These are phyloP conservation scores for Notechis scutatus DNA, from an alignment of 2,113 vertebrate species.

Conservation along the genomic window DNA sequence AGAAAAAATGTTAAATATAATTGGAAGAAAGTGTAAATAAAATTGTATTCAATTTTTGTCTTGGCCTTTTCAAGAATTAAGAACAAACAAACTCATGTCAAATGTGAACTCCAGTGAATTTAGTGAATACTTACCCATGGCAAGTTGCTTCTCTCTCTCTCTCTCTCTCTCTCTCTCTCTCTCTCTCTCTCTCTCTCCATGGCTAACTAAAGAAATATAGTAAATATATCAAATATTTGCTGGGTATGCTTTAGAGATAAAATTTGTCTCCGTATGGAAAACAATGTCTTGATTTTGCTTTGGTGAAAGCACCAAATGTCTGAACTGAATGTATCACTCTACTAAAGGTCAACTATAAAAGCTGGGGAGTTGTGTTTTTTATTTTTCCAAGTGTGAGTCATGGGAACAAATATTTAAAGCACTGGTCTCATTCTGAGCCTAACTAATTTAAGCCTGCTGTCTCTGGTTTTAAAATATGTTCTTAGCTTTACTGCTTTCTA, in stretches of 20 bases:
- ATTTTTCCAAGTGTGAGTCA: slow-evolving; percentile 48
- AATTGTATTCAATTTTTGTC: background rate
- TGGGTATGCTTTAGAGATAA: background rate
- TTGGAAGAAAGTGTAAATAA: background rate
- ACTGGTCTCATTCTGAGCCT: slow-evolving; percentile 37
- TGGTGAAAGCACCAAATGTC: slow-evolving; percentile 8
- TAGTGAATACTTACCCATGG: background rate
- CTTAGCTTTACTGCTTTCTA: slow-evolving; percentile 18
- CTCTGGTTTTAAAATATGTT: slow-evolving; percentile 44
- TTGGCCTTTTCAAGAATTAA: background rate
- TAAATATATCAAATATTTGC: background rate
- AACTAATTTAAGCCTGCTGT: slow-evolving; percentile 57
- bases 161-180: too few relatives aligned
- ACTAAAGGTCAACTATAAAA: slow-evolving; percentile 42
- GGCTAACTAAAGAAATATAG: background rate
- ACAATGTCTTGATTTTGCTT: slow-evolving; percentile 7
- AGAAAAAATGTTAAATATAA: background rate
- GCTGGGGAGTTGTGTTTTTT: background rate
- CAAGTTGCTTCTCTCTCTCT: background rate
- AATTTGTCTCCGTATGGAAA: slow-evolving; percentile 15
- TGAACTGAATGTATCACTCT: slow-evolving; percentile 23
- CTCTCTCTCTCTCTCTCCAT: background rate
- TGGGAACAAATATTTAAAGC: slow-evolving; percentile 57
- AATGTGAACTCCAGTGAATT: background rate
- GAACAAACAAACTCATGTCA: background rate